These are phyloP conservation scores for Papilio machaon DNA, from an alignment of 1,140 invertebrate species.

Conservation along the genomic window DNA sequence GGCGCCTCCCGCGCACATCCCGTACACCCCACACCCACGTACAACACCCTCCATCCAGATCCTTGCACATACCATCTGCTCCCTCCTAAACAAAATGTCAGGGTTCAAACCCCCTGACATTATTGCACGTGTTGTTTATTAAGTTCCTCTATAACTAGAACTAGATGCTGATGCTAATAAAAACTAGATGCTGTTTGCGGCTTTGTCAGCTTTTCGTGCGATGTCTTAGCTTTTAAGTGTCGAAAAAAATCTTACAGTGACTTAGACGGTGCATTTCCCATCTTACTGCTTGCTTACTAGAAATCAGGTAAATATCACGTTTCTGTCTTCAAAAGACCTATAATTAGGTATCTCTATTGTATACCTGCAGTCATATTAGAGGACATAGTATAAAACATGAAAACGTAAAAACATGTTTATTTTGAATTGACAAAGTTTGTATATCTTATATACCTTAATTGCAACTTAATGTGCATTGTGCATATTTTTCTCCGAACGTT, in stretches of 20 bases:
- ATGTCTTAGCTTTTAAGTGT: background rate
- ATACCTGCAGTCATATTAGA: background rate
- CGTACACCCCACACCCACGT: constrained; percentile 30
- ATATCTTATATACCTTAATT: background rate
- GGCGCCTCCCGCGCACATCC: constrained; percentile 33
- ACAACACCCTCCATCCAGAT: constrained; percentile 18
- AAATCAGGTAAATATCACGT: no score
- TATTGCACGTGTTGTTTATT: constrained; percentile 4
- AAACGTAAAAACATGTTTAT: background rate
- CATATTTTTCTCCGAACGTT: background rate
- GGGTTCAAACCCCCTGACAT: background rate
- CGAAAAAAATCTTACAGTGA: background rate
- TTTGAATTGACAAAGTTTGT: background rate
- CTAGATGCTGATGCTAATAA: background rate
- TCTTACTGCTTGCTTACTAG: background rate
- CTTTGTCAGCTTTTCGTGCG: background rate
- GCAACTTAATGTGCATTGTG: background rate
- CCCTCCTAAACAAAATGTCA: constrained; percentile 14
- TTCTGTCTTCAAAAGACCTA: no score
- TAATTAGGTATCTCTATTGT: background rate
- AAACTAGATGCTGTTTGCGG: background rate
- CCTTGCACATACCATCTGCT: constrained; percentile 30
- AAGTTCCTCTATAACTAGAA: background rate
- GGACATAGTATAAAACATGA: background rate
- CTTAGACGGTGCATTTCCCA: background rate